Evolutionary conservation across 2,113 vertebrate genomes (phyloP).

Genomic region (Podarcis muralis): DNA sequence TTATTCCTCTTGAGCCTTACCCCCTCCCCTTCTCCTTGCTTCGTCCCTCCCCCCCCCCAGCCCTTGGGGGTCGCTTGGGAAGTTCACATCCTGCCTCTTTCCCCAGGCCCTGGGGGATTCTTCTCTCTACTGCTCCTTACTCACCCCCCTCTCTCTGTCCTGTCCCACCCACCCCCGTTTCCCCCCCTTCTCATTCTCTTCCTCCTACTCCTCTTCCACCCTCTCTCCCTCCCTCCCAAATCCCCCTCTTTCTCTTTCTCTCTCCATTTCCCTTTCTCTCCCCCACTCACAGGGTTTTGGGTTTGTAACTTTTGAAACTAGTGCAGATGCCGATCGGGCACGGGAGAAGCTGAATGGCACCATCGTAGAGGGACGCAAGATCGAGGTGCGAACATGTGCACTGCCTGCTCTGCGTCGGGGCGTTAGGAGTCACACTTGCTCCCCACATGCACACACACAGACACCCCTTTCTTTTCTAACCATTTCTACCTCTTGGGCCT

Average conservation of each 20-base stretch:
- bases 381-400: slow-evolving; percentile 91
- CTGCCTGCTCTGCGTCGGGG: slow-evolving; percentile 55
- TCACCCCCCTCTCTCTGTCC: not conserved
- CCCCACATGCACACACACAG: not conserved
- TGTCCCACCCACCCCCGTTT: not conserved
- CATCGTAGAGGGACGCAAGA: slow-evolving; percentile 99
- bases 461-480: not conserved
- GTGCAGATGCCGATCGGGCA: slow-evolving; percentile 96
- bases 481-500: not conserved
- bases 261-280: slow-evolving; percentile 74
- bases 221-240: slow-evolving; percentile 34
- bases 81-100: slow-evolving; percentile 35
- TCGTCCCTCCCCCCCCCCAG: slow-evolving; percentile 59
- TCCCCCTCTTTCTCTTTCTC: slow-evolving; percentile 55
- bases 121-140: slow-evolving; percentile 32
- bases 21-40: slow-evolving; percentile 22
- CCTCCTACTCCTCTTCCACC: not conserved
- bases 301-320: slow-evolving; percentile 99
- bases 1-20: not conserved
- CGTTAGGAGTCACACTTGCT: slow-evolving; percentile 3
- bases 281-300: slow-evolving; percentile 83
- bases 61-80: slow-evolving; percentile 34
- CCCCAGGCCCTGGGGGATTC: slow-evolving; percentile 36
- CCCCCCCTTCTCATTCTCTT: not conserved
- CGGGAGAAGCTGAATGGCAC: slow-evolving; percentile 99